phyloP scores from a whole-genome alignment of 2,888 invertebrate genomes.

The Thyatira batis region DNA sequence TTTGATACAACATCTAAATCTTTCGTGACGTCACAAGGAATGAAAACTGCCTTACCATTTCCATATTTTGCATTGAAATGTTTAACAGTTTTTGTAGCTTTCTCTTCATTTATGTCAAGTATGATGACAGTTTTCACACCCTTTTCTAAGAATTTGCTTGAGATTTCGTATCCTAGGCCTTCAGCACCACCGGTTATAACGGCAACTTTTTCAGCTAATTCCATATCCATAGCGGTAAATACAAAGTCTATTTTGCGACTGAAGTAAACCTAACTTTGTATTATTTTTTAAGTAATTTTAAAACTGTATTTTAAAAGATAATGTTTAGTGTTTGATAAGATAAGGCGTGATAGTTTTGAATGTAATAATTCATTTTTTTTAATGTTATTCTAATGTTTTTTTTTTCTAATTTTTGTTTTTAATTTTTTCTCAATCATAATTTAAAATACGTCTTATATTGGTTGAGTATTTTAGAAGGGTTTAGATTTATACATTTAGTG shows the following conservation, averaged over 20 bases:
- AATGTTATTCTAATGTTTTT: no score
- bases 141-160: slow-evolving; percentile 63
- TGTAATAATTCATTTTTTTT: no score
- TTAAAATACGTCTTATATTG: no score
- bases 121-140: slow-evolving; percentile 42
- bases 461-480: no score
- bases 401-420: no score
- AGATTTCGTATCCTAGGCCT: slow-evolving; percentile 75
- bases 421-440: no score
- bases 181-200: slow-evolving; percentile 76
- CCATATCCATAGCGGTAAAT: slow-evolving; percentile 22
- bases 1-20: slow-evolving; percentile 59
- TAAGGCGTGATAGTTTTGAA: no score
- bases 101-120: slow-evolving; percentile 33
- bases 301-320: no score
- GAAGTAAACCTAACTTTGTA: not conserved
- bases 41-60: slow-evolving; percentile 58
- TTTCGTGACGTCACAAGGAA: slow-evolving; percentile 69
- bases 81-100: slow-evolving; percentile 49
- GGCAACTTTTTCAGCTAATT: slow-evolving; percentile 34
- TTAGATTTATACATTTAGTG: no score
- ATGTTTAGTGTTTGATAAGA: no score
- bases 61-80: slow-evolving; percentile 65
- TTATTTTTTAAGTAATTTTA: not conserved
- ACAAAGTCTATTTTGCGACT: not conserved